Base-by-base conservation (phyloP, 1,140 invertebrate genomes). In the Drosophila fuyamai region DNA sequence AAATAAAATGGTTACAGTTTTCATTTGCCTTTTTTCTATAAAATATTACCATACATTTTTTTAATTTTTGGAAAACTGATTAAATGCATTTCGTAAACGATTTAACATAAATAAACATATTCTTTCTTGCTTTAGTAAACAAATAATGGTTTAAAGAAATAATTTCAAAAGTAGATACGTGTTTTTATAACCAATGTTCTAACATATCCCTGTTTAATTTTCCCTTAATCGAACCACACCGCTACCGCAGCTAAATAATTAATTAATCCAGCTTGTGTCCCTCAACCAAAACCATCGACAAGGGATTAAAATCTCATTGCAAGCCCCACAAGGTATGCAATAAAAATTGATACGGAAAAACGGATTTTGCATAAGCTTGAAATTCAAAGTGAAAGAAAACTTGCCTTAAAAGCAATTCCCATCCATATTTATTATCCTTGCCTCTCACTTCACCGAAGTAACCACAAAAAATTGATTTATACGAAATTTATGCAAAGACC, bases 321-420 rank as follows among this genome's bases (percentile, higher is more conserved):
- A 35, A 32, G 14, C 36, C 38, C 54, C 36, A 29, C 16, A 32
- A 60, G 54, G 62, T 76, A 76, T 68, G 62, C 74, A 68, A 63
- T 50, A 74, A 43, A 74, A 74, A 74, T 32, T 74, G 47, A 74
- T 71, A 57, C 18, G 36, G 18, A 74, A 29, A 70, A 71, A 54
- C 16, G 32, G 5, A 9, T 76, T 76, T 76, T 68, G 63, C 74
- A 76, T 76, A 66, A 76, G 53, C 46, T 75, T 38, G 41, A 72
- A 58, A 71, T 68, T 72, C 41, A 58, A 85, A 85, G 82, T 85
- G 79, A 88, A 82, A 77, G 75, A 74, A 74, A 88, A 76, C 62
- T 62, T 80, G 83, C 76, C 83, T 88, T 63, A 88, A 88, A 89
- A 71, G 79, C 84, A 88, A 88, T 89, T 83, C 9, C 27, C 59